Percentiles rank a stretch among this genome's conserved stretches.
Conservation (phyloP, 2,113 vertebrate species). For the Calyptommatus sinebrachiatus region DNA sequence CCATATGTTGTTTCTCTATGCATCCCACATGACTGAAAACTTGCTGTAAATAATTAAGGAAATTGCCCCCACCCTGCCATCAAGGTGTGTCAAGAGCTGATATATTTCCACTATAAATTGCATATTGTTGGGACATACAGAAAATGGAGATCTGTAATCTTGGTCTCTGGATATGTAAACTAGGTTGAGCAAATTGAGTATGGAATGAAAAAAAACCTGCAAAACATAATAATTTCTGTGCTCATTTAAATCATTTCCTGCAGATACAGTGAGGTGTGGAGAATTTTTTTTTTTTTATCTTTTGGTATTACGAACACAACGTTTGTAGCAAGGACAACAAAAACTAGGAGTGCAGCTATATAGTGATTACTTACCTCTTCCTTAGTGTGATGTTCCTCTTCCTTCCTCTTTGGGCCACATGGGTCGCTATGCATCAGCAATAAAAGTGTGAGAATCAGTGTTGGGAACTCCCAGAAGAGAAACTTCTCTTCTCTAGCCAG, state of each 20-base stretch:
- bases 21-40: constrained; percentile 50
- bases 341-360: no score
- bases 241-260: constrained; percentile 39
- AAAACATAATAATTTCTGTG: constrained; percentile 39
- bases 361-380: no score
- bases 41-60: constrained; percentile 61
- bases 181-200: constrained; percentile 39
- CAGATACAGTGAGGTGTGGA: constrained; percentile 37
- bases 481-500: no score
- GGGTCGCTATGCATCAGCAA: no score
- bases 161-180: constrained; percentile 30
- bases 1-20: constrained; percentile 37
- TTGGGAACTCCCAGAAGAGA: no score
- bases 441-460: no score
- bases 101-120: constrained; percentile 52
- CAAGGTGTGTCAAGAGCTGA: constrained; percentile 61
- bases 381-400: no score
- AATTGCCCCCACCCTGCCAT: constrained; percentile 64
- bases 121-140: constrained; percentile 44
- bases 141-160: constrained; percentile 38
- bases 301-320: constrained; percentile 55
- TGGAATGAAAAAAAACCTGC: constrained; percentile 60
- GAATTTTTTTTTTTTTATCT: no score
- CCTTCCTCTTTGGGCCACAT: no score
- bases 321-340: constrained; percentile 22